Base-by-base conservation (phyloP, 2,888 invertebrate genomes). In the Steromphala cineraria region DNA sequence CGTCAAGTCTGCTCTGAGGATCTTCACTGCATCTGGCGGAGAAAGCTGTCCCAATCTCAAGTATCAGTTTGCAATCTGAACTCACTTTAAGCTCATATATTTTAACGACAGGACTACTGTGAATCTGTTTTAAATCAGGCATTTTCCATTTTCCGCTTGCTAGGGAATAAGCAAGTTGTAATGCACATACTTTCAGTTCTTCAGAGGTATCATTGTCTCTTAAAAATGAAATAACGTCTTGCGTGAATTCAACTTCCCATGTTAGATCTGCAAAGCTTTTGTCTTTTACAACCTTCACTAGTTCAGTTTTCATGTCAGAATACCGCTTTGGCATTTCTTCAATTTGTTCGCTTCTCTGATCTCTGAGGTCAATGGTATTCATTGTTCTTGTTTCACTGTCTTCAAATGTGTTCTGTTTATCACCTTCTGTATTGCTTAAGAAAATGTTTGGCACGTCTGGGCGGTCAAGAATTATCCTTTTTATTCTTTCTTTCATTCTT, bases 191-290 rank as follows among this genome's bases (percentile, higher is more conserved):
- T 80, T 89, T 90, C 15, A 89, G 79, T n/a, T 83, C 82, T 0
- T 85, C 79, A 0, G 85, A 75, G 17, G 90, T 84, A 21, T 84
- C 84, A 67, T 87, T 87, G 78, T 89, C 87, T 13, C 85, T 81
- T 24, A 89, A 78, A 0, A 86, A 87, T 78, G 86, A 89, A 87
- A 88, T 88, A 19, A 88, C 88, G n/a, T 89, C 89, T 15, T 87
- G 87, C 15, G 91, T 91, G 82, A 91, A 91, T 77, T 91, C 91
- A 17, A 91, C 88, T 36, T 91, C 91, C 91, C 91, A 91, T 24
- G 86, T 88, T 62, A 91, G 78, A 75, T 88, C 87, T 67, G 89
- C 90, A 86, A 91, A 90, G 7, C 83, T 83, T 83, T 87, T 62
- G 1, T 80, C 81, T 79, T 86, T 84, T 19, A 85, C 75, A 28